phyloP scores from a whole-genome alignment of 1,140 invertebrate species.

The Platorchestia sp. region DNA sequence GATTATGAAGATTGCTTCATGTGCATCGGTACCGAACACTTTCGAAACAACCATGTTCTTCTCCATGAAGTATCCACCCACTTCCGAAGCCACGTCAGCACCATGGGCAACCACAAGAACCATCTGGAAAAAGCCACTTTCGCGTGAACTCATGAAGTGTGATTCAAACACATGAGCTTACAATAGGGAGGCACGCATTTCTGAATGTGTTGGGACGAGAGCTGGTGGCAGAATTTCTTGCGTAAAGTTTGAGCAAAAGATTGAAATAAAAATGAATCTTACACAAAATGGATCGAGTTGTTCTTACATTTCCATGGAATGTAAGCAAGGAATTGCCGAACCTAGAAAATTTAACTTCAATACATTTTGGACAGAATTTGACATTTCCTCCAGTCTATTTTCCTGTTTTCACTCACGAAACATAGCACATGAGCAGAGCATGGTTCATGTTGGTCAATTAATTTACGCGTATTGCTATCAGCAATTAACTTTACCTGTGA shows the following conservation, averaged over 20 bases:
- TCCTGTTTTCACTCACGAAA: background rate
- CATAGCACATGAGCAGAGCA: background rate
- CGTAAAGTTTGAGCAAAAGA: background rate
- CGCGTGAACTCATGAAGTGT: background rate
- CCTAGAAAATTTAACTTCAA: background rate
- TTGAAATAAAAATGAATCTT: background rate
- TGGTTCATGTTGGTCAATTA: too few species aligned
- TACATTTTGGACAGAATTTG: background rate
- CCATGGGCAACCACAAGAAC: constrained; percentile 60
- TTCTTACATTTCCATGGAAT: background rate
- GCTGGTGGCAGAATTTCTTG: background rate
- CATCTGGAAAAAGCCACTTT: constrained; percentile 58
- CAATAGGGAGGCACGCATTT: background rate
- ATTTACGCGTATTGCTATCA: too few species aligned
- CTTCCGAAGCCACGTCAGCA: constrained; percentile 49
- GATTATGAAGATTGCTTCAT: constrained; percentile 54
- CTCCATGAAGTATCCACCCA: constrained; percentile 63
- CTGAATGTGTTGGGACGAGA: background rate
- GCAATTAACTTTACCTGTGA: too few species aligned
- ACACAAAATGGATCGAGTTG: too few species aligned
- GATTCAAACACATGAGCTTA: background rate
- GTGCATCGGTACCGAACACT: constrained; percentile 42
- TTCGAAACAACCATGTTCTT: constrained; percentile 62
- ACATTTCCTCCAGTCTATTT: background rate
- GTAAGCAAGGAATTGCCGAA: background rate